Evolutionary conservation across 2,888 invertebrate genomes (phyloP).

Genomic region (Mantis religiosa): DNA sequence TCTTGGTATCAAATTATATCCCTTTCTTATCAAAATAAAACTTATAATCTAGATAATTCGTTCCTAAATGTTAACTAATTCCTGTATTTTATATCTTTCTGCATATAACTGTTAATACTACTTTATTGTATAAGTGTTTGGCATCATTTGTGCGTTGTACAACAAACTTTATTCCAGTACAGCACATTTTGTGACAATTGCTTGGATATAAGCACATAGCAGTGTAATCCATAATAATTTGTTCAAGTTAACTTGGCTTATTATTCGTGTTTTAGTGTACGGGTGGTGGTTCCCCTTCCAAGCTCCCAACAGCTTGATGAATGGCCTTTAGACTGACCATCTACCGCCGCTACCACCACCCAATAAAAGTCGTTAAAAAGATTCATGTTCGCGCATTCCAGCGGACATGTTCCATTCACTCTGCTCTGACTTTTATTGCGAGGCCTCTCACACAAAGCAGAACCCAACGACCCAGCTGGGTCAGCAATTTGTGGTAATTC

Average conservation of each 20-base stretch:
- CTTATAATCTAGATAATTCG: too few species aligned
- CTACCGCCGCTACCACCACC: not conserved
- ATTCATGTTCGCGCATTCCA: not conserved
- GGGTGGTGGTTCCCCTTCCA: not conserved
- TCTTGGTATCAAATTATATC: too few species aligned
- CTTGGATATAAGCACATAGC: not conserved
- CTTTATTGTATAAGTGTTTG: too few species aligned
- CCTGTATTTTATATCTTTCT: too few species aligned
- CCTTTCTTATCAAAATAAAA: too few species aligned
- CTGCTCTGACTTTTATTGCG: not conserved
- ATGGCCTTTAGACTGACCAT: not conserved
- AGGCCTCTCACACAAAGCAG: not conserved
- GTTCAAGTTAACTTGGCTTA: not conserved
- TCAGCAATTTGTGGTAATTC: slow-evolving; percentile 4
- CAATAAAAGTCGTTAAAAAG: slow-evolving; percentile 12
- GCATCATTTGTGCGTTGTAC: too few species aligned
- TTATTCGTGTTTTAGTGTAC: not conserved
- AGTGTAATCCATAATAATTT: not conserved
- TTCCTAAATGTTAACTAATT: too few species aligned
- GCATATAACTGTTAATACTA: too few species aligned
- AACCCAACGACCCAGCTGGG: not conserved
- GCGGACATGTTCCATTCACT: not conserved
- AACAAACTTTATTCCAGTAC: too few species aligned
- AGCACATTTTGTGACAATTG: not conserved
- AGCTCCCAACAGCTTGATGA: not conserved